phyloP scores from a whole-genome alignment of 2,888 invertebrate genomes.

The Melieria crassipennis region DNA sequence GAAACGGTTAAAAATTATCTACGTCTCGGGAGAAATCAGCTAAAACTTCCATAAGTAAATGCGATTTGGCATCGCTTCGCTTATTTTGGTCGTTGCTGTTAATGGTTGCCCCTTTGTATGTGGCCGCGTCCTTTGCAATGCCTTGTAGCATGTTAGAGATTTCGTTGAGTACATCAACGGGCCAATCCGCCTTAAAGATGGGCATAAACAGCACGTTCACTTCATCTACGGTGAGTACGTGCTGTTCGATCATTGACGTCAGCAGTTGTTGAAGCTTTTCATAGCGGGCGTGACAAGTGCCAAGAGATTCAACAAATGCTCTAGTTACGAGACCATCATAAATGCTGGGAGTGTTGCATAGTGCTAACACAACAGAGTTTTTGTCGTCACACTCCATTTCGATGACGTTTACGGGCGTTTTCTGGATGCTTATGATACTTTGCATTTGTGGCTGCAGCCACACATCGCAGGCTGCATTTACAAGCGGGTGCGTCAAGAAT shows the following conservation, averaged over 20 bases:
- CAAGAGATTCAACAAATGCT: constrained; percentile 52
- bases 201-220: constrained; percentile 75
- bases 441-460: constrained; percentile 44
- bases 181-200: constrained; percentile 76
- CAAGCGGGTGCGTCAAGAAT: constrained; percentile 47
- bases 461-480: constrained; percentile 46
- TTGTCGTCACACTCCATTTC: constrained; percentile 9
- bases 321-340: constrained; percentile 51
- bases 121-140: constrained; percentile 45
- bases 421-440: not conserved
- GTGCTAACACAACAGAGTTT: not conserved
- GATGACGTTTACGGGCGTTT: not conserved
- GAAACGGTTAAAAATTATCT: constrained; percentile 52
- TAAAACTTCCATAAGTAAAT: constrained; percentile 64
- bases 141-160: constrained; percentile 53
- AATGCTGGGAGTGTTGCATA: constrained; percentile 39
- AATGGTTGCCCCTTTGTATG: not conserved
- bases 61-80: constrained; percentile 55
- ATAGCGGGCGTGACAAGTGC: constrained; percentile 58
- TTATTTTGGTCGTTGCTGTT: constrained; percentile 1
- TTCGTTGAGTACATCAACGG: constrained; percentile 60
- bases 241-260: constrained; percentile 68
- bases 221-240: constrained; percentile 70
- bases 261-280: constrained; percentile 66
- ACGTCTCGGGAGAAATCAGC: constrained; percentile 63